Conservation (phyloP, 2,797 vertebrate species). For the Crotalus adamanteus region DNA sequence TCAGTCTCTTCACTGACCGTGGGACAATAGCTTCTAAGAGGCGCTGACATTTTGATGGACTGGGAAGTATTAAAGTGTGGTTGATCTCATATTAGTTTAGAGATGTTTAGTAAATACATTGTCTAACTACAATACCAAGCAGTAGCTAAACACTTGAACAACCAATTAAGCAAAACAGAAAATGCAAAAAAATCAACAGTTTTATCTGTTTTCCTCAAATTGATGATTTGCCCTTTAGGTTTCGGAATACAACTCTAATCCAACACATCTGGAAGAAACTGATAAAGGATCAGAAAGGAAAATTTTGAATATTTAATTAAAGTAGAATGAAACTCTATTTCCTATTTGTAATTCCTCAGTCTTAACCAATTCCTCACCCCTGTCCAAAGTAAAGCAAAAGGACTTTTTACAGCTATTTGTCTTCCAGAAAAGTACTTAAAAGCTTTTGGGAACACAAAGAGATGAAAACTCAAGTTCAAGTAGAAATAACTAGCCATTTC, state of each 20-base stretch:
- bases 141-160: neutral
- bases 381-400: neutral
- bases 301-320: neutral
- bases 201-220: neutral
- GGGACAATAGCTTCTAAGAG: neutral
- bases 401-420: neutral
- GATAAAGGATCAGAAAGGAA: neutral
- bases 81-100: neutral
- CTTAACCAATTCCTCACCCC: neutral
- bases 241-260: neutral
- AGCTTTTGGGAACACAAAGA: neutral
- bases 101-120: neutral
- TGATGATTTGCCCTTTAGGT: neutral
- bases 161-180: neutral
- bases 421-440: neutral
- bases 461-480: neutral
- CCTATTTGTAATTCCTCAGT: neutral
- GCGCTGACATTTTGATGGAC: neutral
- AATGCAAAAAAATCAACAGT: neutral
- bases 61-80: neutral
- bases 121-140: neutral
- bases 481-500: conserved; percentile 7
- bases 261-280: neutral
- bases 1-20: neutral
- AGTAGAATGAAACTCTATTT: neutral